Evolutionary conservation across 1,140 invertebrate species (phyloP).

Genomic region (Prorops nasuta): DNA sequence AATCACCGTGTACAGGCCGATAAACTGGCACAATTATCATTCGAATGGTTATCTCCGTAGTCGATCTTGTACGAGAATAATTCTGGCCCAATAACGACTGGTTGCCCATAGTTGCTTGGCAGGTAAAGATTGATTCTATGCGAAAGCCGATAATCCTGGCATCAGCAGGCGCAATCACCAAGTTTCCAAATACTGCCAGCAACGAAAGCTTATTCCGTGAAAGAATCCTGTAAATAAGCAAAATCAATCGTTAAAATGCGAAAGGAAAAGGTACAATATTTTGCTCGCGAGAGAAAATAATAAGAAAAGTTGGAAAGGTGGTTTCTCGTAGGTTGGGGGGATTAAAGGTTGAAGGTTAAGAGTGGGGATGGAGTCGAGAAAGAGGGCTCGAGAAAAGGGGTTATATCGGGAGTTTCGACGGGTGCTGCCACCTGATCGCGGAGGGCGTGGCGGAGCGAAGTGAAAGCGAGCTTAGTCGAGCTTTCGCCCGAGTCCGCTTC

Average conservation of each 20-base stretch:
- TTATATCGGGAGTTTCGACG: slow-evolving; percentile 4
- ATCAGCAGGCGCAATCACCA: slow-evolving; percentile 33
- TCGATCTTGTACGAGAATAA: slow-evolving; percentile 13
- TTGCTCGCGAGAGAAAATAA: too few relatives aligned
- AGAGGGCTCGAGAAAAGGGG: too few relatives aligned
- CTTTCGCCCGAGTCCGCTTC: not conserved
- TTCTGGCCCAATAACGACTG: not conserved
- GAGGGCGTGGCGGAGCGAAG: slow-evolving; percentile 54
- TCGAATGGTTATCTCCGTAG: slow-evolving; percentile 21
- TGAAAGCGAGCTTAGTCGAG: not conserved
- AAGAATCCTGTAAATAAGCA: too few relatives aligned
- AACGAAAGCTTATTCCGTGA: too few relatives aligned
- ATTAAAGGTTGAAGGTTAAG: too few relatives aligned
- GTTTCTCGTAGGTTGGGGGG: too few relatives aligned
- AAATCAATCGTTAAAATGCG: too few relatives aligned
- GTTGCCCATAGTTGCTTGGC: too few relatives aligned
- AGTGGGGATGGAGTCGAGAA: not conserved
- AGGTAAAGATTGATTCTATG: slow-evolving; percentile 33
- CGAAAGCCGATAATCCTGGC: slow-evolving; percentile 17
- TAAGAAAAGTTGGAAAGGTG: too few relatives aligned
- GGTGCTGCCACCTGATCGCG: slow-evolving; percentile 48
- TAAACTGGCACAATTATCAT: slow-evolving; percentile 23
- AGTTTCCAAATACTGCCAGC: too few relatives aligned
- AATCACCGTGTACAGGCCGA: slow-evolving; percentile 14
- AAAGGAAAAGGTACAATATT: too few relatives aligned